Evolutionary conservation across 2,797 vertebrate species (phyloP), one percentile per base, ranked within the genome.

Genomic region (Ctenosaura bakeri): DNA sequence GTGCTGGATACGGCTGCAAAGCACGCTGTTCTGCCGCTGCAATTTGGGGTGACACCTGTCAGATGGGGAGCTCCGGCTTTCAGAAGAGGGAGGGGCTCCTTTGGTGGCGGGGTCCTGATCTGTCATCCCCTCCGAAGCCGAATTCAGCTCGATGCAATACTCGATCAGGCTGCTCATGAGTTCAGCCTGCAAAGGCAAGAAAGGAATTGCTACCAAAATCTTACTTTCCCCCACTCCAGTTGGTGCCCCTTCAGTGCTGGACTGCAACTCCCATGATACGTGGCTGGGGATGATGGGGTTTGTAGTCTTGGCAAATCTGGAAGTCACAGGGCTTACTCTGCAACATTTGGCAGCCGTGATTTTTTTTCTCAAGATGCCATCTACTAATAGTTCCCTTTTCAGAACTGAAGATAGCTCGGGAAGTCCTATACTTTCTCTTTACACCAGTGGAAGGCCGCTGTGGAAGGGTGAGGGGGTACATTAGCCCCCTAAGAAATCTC

Each of bases 151-250:
- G 86, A 99, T 98, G 81, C 98, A 99, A 96, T 98, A 99, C 95
- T 99, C 98, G 1, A 99, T 99, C 91, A 99, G 98, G 78, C 98
- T 97, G 9, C 98, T 99, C 99, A 99, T 99, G 50, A 99, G 97
- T 95, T 99, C 98, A 0, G 98, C 98, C 99, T 99, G 94, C 64
- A 79, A 59, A 20, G 83, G 0, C 76, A 29, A 90, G 81, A 59
- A 22, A 79, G 0, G 73, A 24, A 46, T 4, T 46, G 14, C 12
- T 5, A 18, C 14, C 2, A 42, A 77, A 46, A 8, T 38, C 3
- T 3, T 76, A 42, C 14, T 20, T 76, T 35, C 2, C 6, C 8
- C 20, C 10, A 7, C 8, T 13, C 56, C 18, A 66, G 2, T 16
- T 1, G 32, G 35, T 16, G 32, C 12, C 32, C 16, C 54, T 9